Conservation (phyloP, 2,888 invertebrate species). For the Nemurella pictetii region DNA sequence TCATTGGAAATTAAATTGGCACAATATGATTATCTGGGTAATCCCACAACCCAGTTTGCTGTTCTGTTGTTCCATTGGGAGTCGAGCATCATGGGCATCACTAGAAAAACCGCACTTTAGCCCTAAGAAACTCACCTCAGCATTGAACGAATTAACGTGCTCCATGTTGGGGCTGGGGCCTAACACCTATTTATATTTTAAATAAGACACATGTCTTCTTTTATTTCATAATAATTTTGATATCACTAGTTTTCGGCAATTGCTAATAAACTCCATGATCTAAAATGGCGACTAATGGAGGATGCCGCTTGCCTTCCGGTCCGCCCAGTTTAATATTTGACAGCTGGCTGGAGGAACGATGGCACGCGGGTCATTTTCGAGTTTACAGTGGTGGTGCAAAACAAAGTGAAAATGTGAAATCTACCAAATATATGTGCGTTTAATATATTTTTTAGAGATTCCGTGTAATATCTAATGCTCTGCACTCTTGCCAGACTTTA, state of each 20-base stretch:
- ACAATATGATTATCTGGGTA: neutral
- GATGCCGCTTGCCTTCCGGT: conserved; percentile 6
- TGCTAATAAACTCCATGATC: neutral
- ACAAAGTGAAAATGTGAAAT: neutral
- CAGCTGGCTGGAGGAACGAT: neutral
- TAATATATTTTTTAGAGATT: too few relatives aligned
- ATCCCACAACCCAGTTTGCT: neutral
- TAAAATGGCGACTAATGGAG: conserved; percentile 21
- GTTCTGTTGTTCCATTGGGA: neutral
- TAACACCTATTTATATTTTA: neutral
- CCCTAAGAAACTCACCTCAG: conserved; percentile 66
- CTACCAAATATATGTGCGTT: too few relatives aligned
- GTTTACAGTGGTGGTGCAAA: neutral
- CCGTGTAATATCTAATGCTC: too few relatives aligned
- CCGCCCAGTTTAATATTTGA: neutral
- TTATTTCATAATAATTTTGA: neutral
- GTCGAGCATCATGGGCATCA: neutral
- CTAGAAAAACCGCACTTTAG: neutral
- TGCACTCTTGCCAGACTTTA: too few relatives aligned
- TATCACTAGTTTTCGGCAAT: neutral
- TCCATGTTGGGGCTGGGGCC: conserved; percentile 60
- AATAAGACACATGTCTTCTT: neutral
- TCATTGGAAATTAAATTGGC: too few relatives aligned
- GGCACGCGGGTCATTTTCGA: neutral
- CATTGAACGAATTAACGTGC: conserved; percentile 83